Conservation (phyloP, 2,797 vertebrate species). For the Pipistrellus pipistrellus region DNA sequence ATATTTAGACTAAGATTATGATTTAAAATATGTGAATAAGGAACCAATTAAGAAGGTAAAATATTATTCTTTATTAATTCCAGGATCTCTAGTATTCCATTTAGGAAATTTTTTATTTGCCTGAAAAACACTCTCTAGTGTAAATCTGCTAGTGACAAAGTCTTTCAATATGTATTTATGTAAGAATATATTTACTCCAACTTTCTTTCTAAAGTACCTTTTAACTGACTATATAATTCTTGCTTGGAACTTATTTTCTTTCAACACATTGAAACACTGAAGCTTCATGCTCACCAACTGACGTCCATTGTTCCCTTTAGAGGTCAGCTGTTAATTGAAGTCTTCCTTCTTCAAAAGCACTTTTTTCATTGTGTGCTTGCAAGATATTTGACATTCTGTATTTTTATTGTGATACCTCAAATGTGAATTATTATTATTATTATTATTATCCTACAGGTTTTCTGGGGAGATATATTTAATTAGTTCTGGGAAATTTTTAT, state of each 20-base stretch:
- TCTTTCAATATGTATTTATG: neutral
- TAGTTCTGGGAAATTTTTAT: neutral
- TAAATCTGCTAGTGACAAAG: neutral
- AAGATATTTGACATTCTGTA: neutral
- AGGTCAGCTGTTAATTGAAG: neutral
- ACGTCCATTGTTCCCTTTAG: neutral
- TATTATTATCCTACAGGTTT: neutral
- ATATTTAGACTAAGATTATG: neutral
- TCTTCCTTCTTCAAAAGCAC: neutral
- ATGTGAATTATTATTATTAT: neutral
- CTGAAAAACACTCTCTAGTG: neutral
- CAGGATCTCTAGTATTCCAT: neutral
- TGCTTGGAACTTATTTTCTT: neutral
- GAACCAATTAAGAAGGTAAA: neutral
- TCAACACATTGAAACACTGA: neutral
- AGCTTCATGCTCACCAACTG: neutral
- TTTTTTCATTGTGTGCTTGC: neutral
- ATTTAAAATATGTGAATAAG: slow-evolving; percentile 13
- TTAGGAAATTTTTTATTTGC: neutral
- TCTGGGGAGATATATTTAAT: neutral
- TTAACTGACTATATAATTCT: neutral
- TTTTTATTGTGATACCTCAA: neutral
- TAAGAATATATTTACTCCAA: slow-evolving; percentile 27
- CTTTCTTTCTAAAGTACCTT: neutral
- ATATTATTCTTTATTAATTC: neutral